A percentile compares a stretch with the other conserved stretches of the same genome.
Conservation (phyloP, 2,888 invertebrate species). For the Microdon myrmicae region DNA sequence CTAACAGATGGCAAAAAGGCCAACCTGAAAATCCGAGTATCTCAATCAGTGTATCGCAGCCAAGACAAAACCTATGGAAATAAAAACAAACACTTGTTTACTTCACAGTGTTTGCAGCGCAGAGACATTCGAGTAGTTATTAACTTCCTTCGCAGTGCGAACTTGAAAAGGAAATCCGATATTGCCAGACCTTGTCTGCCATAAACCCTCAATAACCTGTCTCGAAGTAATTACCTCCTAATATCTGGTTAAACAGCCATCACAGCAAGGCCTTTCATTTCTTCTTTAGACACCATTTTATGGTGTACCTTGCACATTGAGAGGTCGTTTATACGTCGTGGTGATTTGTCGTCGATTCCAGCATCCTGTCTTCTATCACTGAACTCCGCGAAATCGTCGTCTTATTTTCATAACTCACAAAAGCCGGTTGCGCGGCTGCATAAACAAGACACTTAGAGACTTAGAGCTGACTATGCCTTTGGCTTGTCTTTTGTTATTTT, state of each 20-base stretch:
- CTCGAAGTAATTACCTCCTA: constrained; percentile 46
- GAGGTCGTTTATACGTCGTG: background rate
- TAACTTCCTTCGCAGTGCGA: constrained; percentile 38
- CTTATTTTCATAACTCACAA: constrained; percentile 47
- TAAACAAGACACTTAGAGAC: constrained; percentile 45
- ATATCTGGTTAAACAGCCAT: constrained; percentile 30
- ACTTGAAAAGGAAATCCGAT: constrained; percentile 26
- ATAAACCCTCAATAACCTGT: constrained; percentile 22
- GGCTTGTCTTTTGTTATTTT: no score
- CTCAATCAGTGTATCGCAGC: no score
- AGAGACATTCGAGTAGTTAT: no score
- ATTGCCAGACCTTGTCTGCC: constrained; percentile 28
- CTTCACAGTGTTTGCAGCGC: no score
- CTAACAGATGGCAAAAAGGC: no score
- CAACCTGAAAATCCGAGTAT: no score
- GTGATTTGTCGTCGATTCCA: constrained; percentile 17
- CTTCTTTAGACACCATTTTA: constrained; percentile 11
- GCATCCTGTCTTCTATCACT: constrained; percentile 36
- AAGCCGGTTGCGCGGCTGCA: constrained; percentile 32
- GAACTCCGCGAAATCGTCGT: constrained; percentile 23
- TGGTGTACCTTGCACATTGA: no score
- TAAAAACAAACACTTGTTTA: no score
- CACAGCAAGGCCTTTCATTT: constrained; percentile 12
- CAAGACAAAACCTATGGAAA: no score
- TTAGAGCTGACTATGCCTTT: no score